Base-by-base conservation (phyloP, 2,113 vertebrate species). In the Cyphomyrus discorhynchus region DNA sequence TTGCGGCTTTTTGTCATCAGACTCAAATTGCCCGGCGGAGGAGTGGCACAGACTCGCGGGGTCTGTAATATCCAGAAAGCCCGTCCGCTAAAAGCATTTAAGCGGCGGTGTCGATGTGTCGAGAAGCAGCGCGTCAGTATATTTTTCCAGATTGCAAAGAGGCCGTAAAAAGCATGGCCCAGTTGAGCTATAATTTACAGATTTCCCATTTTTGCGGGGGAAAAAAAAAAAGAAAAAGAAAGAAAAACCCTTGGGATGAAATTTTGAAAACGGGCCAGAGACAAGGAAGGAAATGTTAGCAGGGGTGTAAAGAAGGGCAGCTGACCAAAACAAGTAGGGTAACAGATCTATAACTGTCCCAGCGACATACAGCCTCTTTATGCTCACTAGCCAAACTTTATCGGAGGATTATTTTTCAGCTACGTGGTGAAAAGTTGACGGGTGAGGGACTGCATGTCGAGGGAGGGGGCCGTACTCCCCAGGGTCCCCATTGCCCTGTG, bases 1-100 rank as follows among this genome's bases (percentile, higher is more conserved):
- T 93, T 95, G 95, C 94, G 96, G 95, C 94, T 96, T 96, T 45
- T 95, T 95, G 94, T 96, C 95, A 94, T 96, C 95, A 96, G 95
- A 96, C 95, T 95, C 93, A 96, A 96, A 96, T 95, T 95, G 95
- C 94, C 95, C 93, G 93, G 94, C 95, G 93, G 94, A 95, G 94
- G 95, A 95, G 95, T 94, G 94, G 92, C 94, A 95, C 93, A 95
- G 96, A 94, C 93, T 96, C 94, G 94, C 92, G 93, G 92, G 93
- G 94, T 95, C 94, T 92, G 94, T 93, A 95, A 95, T 94, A 94
- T 95, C 95, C 95, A 96, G 93, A 93, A 94, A 94, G 93, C 92
- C 92, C 91, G 93, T 95, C 93, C 94, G 93, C 94, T 95, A 90
- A 94, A 95, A 94, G 86, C 94, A 91, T 94, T 95, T 93, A 94